These are phyloP conservation scores for Bursaphelenchus okinawaensis DNA, from an alignment of 2,888 invertebrate genomes.

Conservation along the genomic window DNA sequence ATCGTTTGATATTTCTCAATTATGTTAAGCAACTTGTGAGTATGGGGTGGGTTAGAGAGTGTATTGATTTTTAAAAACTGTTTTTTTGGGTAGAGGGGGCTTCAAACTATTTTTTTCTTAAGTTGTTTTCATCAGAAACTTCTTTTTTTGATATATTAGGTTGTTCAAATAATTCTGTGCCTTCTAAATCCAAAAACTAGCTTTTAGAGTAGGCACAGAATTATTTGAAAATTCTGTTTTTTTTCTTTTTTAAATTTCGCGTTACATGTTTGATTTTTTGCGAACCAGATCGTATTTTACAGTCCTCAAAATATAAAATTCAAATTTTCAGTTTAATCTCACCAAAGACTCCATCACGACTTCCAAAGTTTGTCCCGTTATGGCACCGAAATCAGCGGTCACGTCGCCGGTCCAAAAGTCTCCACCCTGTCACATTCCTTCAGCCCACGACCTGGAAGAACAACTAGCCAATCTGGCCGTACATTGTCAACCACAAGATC, in stretches of 20 bases:
- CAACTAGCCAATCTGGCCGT: not conserved
- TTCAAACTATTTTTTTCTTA: too few species aligned
- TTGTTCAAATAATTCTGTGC: too few species aligned
- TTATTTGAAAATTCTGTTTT: too few species aligned
- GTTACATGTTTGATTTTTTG: not conserved
- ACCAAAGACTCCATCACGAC: not conserved
- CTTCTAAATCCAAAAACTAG: too few species aligned
- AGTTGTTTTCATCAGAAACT: too few species aligned
- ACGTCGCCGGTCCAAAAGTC: constrained; percentile 15
- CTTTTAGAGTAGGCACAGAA: too few species aligned
- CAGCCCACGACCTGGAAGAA: not conserved
- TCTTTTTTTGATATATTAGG: too few species aligned
- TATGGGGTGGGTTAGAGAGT: too few species aligned
- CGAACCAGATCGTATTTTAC: not conserved
- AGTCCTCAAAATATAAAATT: not conserved
- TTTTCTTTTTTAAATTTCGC: not conserved
- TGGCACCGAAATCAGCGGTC: constrained; percentile 13
- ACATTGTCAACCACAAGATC: not conserved
- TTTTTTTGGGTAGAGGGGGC: too few species aligned
- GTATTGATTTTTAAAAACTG: too few species aligned
- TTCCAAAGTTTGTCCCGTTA: not conserved
- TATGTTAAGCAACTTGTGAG: too few species aligned
- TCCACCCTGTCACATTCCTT: not conserved
- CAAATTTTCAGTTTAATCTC: not conserved
- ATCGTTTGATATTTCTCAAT: too few species aligned